A percentile compares a stretch with the other conserved stretches of the same genome.
phyloP scores from a whole-genome alignment of 2,113 vertebrate genomes.

The Emydura subglobosa region DNA sequence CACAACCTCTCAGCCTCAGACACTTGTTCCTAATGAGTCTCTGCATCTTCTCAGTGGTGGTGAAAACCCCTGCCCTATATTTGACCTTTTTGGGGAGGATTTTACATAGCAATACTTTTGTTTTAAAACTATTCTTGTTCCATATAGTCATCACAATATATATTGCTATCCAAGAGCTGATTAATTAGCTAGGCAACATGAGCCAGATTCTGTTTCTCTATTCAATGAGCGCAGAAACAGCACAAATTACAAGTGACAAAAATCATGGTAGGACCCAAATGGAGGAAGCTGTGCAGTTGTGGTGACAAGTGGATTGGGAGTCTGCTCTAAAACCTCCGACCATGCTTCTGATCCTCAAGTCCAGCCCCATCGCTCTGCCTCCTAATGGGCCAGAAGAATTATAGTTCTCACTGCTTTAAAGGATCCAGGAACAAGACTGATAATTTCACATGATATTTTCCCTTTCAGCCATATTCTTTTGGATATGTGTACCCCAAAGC shows the following conservation, averaged over 20 bases:
- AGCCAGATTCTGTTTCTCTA: not conserved
- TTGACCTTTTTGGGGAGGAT: not conserved
- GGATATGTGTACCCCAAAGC: not conserved
- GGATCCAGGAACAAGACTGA: not conserved
- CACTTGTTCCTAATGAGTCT: not conserved
- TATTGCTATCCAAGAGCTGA: not conserved
- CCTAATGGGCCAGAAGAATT: not conserved
- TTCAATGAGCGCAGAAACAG: not conserved
- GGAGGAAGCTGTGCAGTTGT: not conserved
- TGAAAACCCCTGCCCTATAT: not conserved
- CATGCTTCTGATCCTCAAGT: not conserved
- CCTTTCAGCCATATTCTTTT: not conserved
- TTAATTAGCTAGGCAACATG: not conserved
- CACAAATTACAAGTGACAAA: not conserved
- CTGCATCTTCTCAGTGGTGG: not conserved
- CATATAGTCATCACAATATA: not conserved
- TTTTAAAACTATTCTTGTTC: not conserved
- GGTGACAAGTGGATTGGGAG: rapidly evolving
- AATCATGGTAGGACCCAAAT: not conserved
- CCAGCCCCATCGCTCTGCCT: not conserved
- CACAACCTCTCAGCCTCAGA: not conserved
- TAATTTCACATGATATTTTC: not conserved
- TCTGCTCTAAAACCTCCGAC: not conserved
- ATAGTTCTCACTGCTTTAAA: not conserved
- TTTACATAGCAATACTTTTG: not conserved